Evolutionary conservation across 2,888 invertebrate species (phyloP), one percentile per base, ranked within the genome.

Genomic region (Synergus gifuensis): DNA sequence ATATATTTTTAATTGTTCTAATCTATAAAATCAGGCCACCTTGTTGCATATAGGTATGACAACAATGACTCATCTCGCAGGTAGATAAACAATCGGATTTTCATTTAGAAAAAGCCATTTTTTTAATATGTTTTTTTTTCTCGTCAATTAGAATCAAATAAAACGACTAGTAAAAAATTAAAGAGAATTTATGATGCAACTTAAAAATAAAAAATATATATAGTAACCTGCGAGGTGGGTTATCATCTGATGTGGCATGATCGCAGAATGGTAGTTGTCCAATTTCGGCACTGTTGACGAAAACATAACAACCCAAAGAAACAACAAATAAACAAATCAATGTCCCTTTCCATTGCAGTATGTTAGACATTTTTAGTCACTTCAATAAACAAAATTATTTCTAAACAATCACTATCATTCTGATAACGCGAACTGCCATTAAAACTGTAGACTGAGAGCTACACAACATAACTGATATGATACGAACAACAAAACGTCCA

Each of bases 181-280:
- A 1, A 60, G 1, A 46, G 60, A 3, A 60, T 60, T 22, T 2
- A n/a, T 18, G 18, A 42, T 14, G 40, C 11, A 44, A 5, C 9
- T 44, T 67, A 18, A 5, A 67, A 67, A 11, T 16, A 0, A 40
- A 18, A 44, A 44, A 67, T 22, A 36, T 22, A 36, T 9, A 63
- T 14, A 22, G 12, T 73, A 36, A 73, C 73, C 73, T 73, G 54
- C 49, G 73, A 54, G 49, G 73, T 54, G 73, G n/a, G 11, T 36
- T 11, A 80, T 83, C 80, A 78, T 82, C 78, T 14, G 81, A 81
- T 28, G 83, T 78, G 54, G 85, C 80, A 46, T 84, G 83, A 54
- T 85, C 85, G 64, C 86, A 86, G n/a, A 86, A 83, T 79, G 81
- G 83, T 16, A 86, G 76, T 69, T 81, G 81, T 60, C 77, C 83